Evolutionary conservation across 2,113 vertebrate species (phyloP), one percentile per base, ranked within the genome.

Genomic region (Salminus brasiliensis): DNA sequence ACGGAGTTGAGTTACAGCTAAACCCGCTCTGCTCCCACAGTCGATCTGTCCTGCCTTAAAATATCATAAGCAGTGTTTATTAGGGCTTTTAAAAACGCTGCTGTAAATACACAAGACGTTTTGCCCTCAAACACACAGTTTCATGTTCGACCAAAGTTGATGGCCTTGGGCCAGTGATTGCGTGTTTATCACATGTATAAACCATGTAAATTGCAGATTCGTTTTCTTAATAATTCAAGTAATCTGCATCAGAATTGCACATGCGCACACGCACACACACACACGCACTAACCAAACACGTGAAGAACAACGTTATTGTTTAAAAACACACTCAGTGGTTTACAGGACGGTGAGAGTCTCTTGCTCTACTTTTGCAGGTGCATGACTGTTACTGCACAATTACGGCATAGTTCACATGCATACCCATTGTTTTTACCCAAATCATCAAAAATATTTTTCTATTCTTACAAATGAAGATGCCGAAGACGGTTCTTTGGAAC

Each of bases 1-100:
- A 88, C 84, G 77, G 68, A 91, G 92, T 93, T 89, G 86, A 87
- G 89, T 93, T 93, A 92, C 92, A 85, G 87, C 83, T 78, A 25
- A 72, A 71, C 89, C 82, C 84, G 80, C 81, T 85, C 75, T 84
- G 83, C 87, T 81, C 76, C 88, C 79, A 82, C 68, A 63, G 76
- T 79, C 36, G 53, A 83, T 81, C 84, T 84, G 83, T 72, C 30
- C 49, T 65, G 69, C 52, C 52, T 74, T 71, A 57, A 78, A 52
- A 80, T 78, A 84, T 85, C 55, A 74, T 53, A 79, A 62, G 34
- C 49, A 72, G 32, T 68, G 43, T 84, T 84, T 78, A 81, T 68
- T 77, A 67, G 11, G n/a, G 27, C 43, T 57, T 65, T n/a, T 49
- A 67, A 23, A 30, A 74, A 34, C 13, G 30, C 16, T 2, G 16